A percentile compares a stretch with the other conserved stretches of the same genome.
These are phyloP conservation scores for Rhyacichthys aspro DNA, from an alignment of 2,797 vertebrate genomes.

Conservation along the genomic window DNA sequence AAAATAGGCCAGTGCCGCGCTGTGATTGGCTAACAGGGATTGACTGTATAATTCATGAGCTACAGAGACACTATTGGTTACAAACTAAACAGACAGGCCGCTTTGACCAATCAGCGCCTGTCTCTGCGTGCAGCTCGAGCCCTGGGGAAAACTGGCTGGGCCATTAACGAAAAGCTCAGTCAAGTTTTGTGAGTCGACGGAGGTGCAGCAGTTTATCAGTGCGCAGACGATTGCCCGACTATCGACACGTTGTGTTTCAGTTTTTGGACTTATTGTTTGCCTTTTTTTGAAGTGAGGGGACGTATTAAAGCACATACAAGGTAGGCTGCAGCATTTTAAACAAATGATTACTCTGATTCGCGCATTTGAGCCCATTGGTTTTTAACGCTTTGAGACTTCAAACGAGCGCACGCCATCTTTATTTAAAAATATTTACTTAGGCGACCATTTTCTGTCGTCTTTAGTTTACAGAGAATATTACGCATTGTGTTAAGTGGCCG, in stretches of 20 bases:
- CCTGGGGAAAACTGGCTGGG: conserved; percentile 66
- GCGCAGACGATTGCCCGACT: conserved; percentile 10
- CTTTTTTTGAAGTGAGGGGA: conserved; percentile 32
- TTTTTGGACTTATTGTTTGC: conserved; percentile 64
- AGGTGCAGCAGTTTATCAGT: conserved; percentile 33
- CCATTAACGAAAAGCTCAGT: conserved; percentile 79
- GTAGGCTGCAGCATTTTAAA: conserved; percentile 55
- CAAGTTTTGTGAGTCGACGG: conserved; percentile 74
- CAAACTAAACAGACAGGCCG: conserved; percentile 36
- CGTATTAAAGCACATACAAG: conserved; percentile 25
- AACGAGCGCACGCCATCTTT: conserved; percentile 75
- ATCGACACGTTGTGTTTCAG: conserved; percentile 27
- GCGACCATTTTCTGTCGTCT: conserved; percentile 67
- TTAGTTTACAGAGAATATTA: conserved; percentile 2
- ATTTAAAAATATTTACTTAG: conserved; percentile 68
- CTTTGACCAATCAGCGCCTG: conserved; percentile 63
- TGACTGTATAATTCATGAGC: conserved; percentile 57
- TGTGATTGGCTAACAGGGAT: conserved; percentile 65
- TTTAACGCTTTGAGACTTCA: conserved; percentile 35
- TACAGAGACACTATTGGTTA: conserved; percentile 60
- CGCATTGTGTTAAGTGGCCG: neutral
- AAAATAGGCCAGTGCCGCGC: conserved; percentile 71
- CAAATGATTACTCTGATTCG: conserved; percentile 1
- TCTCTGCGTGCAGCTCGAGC: conserved; percentile 45
- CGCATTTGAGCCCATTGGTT: conserved; percentile 14